Evolutionary conservation across 2,113 vertebrate species (phyloP).

Genomic region (Clarias gariepinus): DNA sequence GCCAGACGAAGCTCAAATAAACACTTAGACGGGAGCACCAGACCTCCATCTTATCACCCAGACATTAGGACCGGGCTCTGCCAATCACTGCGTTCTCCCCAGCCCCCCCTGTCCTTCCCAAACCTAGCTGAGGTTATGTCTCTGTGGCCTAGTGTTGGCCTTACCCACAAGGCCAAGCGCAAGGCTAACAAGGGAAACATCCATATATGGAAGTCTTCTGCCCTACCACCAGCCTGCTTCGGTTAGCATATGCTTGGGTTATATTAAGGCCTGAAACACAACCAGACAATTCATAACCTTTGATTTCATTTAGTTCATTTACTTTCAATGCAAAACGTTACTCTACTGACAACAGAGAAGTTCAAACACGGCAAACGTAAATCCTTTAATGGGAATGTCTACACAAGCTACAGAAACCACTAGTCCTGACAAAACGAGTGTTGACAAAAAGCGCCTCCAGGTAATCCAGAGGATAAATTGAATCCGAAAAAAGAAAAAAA

Average conservation of each 20-base stretch:
- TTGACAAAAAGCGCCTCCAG: slow-evolving; percentile 38
- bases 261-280: neutral
- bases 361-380: slow-evolving; percentile 7
- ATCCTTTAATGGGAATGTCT: slow-evolving; percentile 1
- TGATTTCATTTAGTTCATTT: neutral
- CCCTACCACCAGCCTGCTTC: neutral
- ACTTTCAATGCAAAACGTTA: neutral
- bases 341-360: slow-evolving; percentile 3
- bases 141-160: slow-evolving; percentile 7
- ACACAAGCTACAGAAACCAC: slow-evolving; percentile 10
- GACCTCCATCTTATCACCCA: slow-evolving; percentile 49
- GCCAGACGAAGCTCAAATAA: slow-evolving; percentile 53
- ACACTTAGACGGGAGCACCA: slow-evolving; percentile 31
- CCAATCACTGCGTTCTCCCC: slow-evolving; percentile 20
- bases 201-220: slow-evolving; percentile 28
- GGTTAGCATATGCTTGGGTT: neutral
- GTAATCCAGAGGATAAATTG: slow-evolving; percentile 22
- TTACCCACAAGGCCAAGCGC: slow-evolving; percentile 30
- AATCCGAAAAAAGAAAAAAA: slow-evolving; percentile 2
- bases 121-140: slow-evolving; percentile 34
- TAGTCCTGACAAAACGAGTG: neutral
- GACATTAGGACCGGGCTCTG: slow-evolving; percentile 34
- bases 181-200: neutral
- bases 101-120: slow-evolving; percentile 36
- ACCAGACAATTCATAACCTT: neutral